Evolutionary conservation across 2,113 vertebrate genomes (phyloP).

Genomic region (Phocoena sinus): DNA sequence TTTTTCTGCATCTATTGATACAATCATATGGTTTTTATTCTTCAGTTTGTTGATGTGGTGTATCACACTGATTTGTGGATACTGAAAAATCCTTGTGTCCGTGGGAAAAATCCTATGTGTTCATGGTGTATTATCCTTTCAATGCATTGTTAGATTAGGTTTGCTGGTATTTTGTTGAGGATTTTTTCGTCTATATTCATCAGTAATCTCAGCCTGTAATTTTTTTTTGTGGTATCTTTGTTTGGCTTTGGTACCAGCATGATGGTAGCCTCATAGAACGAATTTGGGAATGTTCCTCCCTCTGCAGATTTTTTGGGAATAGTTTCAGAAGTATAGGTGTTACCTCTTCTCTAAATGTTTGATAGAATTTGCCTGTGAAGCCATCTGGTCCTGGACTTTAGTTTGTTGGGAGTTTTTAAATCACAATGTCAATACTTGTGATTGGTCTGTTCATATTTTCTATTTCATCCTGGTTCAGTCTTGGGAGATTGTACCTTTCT

Average conservation of each 20-base stretch:
- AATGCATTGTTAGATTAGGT: background rate
- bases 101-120: background rate
- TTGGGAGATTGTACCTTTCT: background rate
- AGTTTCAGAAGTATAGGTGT: background rate
- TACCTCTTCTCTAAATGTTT: background rate
- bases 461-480: background rate
- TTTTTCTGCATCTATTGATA: background rate
- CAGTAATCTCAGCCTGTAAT: background rate
- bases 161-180: background rate
- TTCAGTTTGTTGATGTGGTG: background rate
- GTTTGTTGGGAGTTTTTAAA: background rate
- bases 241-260: background rate
- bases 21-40: background rate
- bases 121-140: background rate
- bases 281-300: background rate
- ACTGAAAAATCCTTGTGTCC: background rate
- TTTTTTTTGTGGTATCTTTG: background rate
- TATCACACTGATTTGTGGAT: background rate
- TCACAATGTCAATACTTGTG: background rate
- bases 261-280: background rate
- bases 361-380: background rate
- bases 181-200: background rate
- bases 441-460: background rate
- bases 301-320: background rate
- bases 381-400: background rate